phyloP scores from a whole-genome alignment of 2,888 invertebrate species.

The Geophilus truncorum region DNA sequence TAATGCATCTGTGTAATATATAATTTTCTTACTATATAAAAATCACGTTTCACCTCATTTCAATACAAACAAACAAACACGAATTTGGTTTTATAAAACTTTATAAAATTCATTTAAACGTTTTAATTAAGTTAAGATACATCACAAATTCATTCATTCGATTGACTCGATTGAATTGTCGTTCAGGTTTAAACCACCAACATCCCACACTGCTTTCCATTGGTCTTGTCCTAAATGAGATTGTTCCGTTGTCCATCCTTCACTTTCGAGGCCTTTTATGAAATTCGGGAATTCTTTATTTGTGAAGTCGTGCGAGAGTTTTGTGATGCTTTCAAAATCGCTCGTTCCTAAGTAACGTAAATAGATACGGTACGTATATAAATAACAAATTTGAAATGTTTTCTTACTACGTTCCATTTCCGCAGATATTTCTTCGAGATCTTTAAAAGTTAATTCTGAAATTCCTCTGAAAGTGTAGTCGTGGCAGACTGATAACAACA shows the following conservation, averaged over 20 bases:
- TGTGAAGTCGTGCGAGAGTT: neutral
- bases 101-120: too few species aligned
- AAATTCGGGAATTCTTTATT: neutral
- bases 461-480: neutral
- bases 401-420: conserved; percentile 10
- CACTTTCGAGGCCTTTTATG: neutral
- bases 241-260: neutral
- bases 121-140: too few species aligned
- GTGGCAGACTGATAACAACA: conserved; percentile 51
- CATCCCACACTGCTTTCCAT: conserved; percentile 12
- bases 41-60: too few species aligned
- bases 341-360: neutral
- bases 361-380: too few species aligned
- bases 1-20: conserved; percentile 21
- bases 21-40: neutral
- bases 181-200: neutral
- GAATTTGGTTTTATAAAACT: too few species aligned
- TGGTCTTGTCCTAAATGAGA: neutral
- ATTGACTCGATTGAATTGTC: too few species aligned
- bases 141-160: too few species aligned
- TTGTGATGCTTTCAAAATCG: neutral
- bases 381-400: too few species aligned
- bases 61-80: too few species aligned
- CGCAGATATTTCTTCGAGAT: neutral
- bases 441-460: neutral